Conservation (phyloP, 2,797 vertebrate genomes). For the Hypotaenidia okinawae region DNA sequence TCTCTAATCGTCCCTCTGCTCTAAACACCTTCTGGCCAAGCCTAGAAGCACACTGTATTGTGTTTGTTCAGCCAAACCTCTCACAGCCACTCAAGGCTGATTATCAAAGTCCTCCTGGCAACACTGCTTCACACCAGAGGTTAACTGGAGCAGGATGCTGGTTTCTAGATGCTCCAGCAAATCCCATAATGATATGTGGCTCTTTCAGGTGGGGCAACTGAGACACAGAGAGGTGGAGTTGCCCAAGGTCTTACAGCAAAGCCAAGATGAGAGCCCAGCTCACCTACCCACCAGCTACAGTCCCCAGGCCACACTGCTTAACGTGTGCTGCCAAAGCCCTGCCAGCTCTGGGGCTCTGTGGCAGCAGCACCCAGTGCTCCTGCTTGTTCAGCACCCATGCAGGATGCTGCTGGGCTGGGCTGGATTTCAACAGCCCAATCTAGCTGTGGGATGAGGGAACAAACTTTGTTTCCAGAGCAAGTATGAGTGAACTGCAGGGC, state of each 20-base stretch:
- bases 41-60: background rate
- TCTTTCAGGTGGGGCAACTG: background rate
- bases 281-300: background rate
- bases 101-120: background rate
- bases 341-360: background rate
- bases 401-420: background rate
- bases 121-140: background rate
- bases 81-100: background rate
- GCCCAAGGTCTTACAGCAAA: constrained; percentile 34
- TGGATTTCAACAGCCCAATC: background rate
- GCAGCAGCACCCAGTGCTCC: background rate
- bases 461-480: background rate
- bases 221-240: constrained; percentile 57
- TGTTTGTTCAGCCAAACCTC: background rate
- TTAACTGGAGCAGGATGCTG: background rate
- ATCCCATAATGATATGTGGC: background rate
- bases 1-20: background rate
- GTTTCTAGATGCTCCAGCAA: background rate
- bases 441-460: background rate
- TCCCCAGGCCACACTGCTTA: background rate
- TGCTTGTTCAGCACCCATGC: background rate
- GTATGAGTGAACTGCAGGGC: background rate
- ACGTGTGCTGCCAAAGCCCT: fast-evolving
- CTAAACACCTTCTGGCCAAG: background rate
- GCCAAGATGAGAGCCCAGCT: constrained; percentile 38